phyloP scores from a whole-genome alignment of 2,888 invertebrate genomes.

The Griposia aprilina region DNA sequence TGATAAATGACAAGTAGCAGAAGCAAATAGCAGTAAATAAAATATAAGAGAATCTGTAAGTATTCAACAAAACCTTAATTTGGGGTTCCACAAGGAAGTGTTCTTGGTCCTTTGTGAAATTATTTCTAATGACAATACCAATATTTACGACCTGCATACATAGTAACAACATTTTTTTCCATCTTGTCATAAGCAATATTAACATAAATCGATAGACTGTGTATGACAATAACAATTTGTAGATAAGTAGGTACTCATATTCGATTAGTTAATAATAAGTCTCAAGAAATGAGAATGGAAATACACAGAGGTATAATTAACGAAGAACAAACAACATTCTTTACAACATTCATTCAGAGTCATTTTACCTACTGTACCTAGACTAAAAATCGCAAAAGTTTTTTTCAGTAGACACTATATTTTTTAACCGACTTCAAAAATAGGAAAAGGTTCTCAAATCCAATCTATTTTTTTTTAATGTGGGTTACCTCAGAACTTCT shows the following conservation, averaged over 20 bases:
- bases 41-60: background rate
- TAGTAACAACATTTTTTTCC: background rate
- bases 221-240: conserved; percentile 1
- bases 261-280: conserved; percentile 13
- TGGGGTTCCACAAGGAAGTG: background rate
- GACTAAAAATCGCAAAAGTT: too few species aligned
- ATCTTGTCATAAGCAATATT: conserved; percentile 12
- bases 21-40: background rate
- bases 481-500: too few species aligned
- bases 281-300: conserved; percentile 20
- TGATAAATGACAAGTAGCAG: background rate
- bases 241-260: conserved; percentile 16
- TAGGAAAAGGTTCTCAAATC: too few species aligned
- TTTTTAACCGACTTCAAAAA: too few species aligned
- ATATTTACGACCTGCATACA: background rate
- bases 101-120: background rate
- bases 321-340: conserved; percentile 22
- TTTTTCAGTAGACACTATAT: too few species aligned
- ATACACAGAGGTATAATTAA: conserved; percentile 13
- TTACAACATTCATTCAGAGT: background rate
- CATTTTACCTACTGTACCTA: conserved; percentile 1
- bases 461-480: too few species aligned
- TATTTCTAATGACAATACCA: background rate
- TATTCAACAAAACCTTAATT: too few species aligned
- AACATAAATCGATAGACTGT: conserved; percentile 5